These are phyloP conservation scores for Ciconia nigra DNA, from an alignment of 2,797 vertebrate genomes.

Conservation along the genomic window DNA sequence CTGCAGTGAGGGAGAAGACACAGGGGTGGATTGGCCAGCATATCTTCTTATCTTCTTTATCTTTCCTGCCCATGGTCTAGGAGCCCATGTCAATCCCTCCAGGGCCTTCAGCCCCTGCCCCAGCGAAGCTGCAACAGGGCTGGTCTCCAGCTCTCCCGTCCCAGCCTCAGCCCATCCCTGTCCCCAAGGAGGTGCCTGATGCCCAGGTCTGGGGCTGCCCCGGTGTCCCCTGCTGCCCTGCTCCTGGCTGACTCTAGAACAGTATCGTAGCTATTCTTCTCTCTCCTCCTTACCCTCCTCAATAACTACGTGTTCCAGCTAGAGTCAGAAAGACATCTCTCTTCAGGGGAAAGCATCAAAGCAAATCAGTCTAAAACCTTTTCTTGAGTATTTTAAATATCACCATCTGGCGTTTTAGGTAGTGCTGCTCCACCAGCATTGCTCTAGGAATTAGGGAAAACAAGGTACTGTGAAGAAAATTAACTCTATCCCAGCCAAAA, in stretches of 20 bases:
- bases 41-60: background rate
- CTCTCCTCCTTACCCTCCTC: background rate
- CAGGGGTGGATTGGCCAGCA: too few species aligned
- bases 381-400: background rate
- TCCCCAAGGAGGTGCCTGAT: too few species aligned
- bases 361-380: background rate
- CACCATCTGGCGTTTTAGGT: background rate
- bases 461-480: background rate
- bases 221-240: accelerated
- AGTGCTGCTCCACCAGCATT: background rate
- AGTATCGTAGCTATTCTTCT: background rate
- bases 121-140: background rate
- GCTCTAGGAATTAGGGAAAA: background rate
- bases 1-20: background rate
- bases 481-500: background rate
- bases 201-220: background rate
- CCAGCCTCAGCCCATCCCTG: accelerated
- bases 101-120: too few species aligned
- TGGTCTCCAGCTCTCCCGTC: background rate
- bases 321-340: background rate
- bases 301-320: background rate
- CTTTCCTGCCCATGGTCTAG: background rate
- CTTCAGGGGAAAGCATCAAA: background rate
- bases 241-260: background rate
- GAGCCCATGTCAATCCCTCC: too few species aligned